Base-by-base conservation (phyloP, 2,113 vertebrate species). In the Sinocyclocheilus anophthalmus region DNA sequence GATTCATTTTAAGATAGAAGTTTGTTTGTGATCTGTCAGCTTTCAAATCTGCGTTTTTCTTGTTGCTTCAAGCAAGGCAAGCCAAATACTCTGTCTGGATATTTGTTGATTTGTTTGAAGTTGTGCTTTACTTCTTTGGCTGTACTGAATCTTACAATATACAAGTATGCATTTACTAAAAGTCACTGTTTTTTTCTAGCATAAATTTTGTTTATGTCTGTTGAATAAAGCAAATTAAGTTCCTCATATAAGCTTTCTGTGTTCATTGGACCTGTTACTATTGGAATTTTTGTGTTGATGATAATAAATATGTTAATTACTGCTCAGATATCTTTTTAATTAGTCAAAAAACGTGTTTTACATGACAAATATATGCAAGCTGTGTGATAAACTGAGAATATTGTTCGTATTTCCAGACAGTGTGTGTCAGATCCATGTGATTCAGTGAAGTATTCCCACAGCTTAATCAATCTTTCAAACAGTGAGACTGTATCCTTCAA, bases 151-250 rank as follows among this genome's bases (percentile, higher is more conserved):
- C 83, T 87, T 87, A 86, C 73, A 45, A 78, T 85, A 83, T 78
- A 83, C 67, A 86, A 75, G 86, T 87, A 85, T 89, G 81, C 81
- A 84, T 89, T 86, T 84, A 84, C 79, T 80, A 85, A 87, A 63
- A 45, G 73, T 81, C 70, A 37, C 22, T 77, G 77, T 42, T 59
- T 89, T 88, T 90, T 90, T 77, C 78, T 88, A 90, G 83, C 61
- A 81, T 87, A 76, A 55, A 70, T 83, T 87, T 91, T 88, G 85
- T 87, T 87, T 83, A 69, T 91, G 85, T 85, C 84, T 90, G 85
- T 91, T 86, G 87, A 88, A 90, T 90, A 88, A 88, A 88, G 50
- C 83, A 55, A 87, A 85, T 45, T 89, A 33, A 50, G 61, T 89
- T 83, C 20, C 33, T 81, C 65, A 75, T 48, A 78, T 11, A 33